Base-by-base conservation (phyloP, 1,140 invertebrate species). In the Orussus abietinus region DNA sequence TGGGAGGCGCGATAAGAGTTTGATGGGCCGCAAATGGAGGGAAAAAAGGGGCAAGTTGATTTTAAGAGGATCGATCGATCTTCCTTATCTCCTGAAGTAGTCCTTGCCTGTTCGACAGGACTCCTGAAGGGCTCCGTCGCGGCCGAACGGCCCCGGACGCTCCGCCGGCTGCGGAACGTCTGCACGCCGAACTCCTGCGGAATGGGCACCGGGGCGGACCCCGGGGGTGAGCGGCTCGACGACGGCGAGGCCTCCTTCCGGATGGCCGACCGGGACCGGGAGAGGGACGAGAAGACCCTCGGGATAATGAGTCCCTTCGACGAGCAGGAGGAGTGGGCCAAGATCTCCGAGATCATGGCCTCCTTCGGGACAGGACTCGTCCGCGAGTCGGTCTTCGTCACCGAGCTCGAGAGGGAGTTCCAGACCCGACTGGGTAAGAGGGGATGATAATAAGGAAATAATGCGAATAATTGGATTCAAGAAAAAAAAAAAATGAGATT, bases 301-400 rank as follows among this genome's bases (percentile, higher is more conserved):
- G 85, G 83, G 10, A 81, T 88, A 37, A 80, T 92, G 47, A 91
- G 88, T 58, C 88, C 90, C 1, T 91, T 94, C 66, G 90, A 94
- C 75, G 90, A 94, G 59, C 81, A 81, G 64, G 90, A 94, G 72
- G 92, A 95, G 69, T 95, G 92, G 88, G 88, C 89, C 1, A 92
- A 93, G 71, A 95, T 96, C 44, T 89, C 88, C 5, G 90, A 93
- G 69, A 94, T 94, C 43, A 92, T 96, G 82, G 88, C 88, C 12
- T 89, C 89, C 1, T 90, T 95, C 57, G 90, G 91, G 19, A 86
- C 84, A 36, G 84, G 84, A 13, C 74, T 86, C 7, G 82, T 88
- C 3, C 66, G 86, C 5, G 88, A 90, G 59, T 88, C 85, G 1
- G 84, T 90, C 3, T 90, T 92, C 66, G 83, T 90, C 20, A 81